phyloP scores from a whole-genome alignment of 2,888 invertebrate species.

The Luperina nickerlii region DNA sequence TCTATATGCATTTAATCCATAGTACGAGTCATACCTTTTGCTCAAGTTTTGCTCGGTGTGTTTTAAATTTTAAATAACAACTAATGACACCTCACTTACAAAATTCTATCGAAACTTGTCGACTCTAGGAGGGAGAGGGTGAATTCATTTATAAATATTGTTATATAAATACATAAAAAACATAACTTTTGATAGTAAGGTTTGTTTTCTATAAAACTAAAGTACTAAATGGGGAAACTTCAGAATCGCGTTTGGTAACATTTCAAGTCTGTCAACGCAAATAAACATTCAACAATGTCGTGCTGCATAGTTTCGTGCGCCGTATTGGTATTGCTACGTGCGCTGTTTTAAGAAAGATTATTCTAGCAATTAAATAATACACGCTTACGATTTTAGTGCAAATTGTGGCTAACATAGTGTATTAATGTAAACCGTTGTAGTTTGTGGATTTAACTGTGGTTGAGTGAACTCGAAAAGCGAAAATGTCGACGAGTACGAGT shows the following conservation, averaged over 20 bases:
- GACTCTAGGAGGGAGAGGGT: background rate
- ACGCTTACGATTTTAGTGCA: background rate
- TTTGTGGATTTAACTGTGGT: constrained; percentile 26
- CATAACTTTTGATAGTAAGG: background rate
- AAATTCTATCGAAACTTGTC: background rate
- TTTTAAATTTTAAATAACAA: background rate
- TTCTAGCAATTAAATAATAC: background rate
- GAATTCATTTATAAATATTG: background rate
- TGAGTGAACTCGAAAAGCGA: constrained; percentile 24
- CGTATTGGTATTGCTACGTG: background rate
- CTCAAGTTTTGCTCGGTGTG: background rate
- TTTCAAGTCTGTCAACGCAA: constrained; percentile 45
- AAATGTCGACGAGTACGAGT: constrained; percentile 72
- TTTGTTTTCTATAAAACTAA: background rate
- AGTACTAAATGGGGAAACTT: constrained; percentile 10
- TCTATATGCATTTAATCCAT: background rate
- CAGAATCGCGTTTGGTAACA: constrained; percentile 42
- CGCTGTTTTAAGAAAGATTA: background rate
- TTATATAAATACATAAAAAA: background rate
- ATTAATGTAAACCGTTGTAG: constrained; percentile 15
- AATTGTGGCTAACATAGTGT: constrained; percentile 9
- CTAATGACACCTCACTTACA: constrained; percentile 21
- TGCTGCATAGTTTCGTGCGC: constrained; percentile 4
- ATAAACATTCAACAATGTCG: constrained; percentile 47
- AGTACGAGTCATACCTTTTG: background rate